Evolutionary conservation across 2,113 vertebrate genomes (phyloP).

Genomic region (Ailuropoda melanoleuca): DNA sequence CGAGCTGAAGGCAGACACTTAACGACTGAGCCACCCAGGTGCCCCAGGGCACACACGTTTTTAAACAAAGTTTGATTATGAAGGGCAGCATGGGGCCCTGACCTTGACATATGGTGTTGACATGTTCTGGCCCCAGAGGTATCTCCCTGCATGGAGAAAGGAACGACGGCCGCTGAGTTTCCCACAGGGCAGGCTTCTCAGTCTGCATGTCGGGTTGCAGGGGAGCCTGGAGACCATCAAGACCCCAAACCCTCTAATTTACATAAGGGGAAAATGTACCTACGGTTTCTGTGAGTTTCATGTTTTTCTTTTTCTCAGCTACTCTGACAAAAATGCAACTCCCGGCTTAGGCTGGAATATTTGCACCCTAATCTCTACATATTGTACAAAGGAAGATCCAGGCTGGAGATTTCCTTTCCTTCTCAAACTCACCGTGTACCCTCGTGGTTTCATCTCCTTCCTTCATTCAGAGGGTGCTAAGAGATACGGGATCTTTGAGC

Average conservation of each 20-base stretch:
- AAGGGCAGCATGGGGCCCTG: neutral
- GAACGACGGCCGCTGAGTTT: neutral
- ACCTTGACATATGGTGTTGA: no score
- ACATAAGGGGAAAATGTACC: neutral
- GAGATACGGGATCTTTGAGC: neutral
- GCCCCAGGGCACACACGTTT: neutral
- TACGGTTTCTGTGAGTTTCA: neutral
- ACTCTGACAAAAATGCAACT: neutral
- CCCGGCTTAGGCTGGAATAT: neutral
- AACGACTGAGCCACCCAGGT: no score
- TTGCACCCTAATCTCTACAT: neutral
- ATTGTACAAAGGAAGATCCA: no score
- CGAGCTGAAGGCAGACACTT: no score
- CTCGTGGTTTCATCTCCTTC: neutral
- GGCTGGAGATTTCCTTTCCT: neutral
- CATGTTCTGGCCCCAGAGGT: no score
- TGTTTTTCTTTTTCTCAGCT: neutral
- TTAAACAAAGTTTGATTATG: neutral
- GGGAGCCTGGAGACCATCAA: neutral
- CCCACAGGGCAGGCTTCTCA: neutral
- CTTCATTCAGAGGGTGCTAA: neutral
- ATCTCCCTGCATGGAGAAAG: fast-evolving
- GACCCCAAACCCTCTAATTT: neutral
- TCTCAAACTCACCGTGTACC: no score
- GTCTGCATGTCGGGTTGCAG: neutral